Conservation (phyloP, 2,888 invertebrate genomes). For the Caenorhabditis sp. region DNA sequence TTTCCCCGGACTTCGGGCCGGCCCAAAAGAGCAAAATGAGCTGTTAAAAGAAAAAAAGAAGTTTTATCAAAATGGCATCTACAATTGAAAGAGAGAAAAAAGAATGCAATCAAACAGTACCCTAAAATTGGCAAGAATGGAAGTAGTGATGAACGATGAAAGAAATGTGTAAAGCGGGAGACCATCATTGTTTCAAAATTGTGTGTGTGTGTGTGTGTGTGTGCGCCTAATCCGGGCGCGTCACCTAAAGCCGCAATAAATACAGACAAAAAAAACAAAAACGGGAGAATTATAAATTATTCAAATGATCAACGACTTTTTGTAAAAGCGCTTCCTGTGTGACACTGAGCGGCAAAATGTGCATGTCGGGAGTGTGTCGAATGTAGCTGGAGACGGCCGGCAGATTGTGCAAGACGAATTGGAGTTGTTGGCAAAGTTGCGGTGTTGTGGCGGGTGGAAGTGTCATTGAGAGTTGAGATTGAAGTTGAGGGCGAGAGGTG, state of each 20-base stretch:
- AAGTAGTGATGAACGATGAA: not conserved
- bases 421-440: constrained; percentile 27
- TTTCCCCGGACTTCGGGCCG: too few species aligned
- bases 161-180: not conserved
- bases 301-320: constrained; percentile 18
- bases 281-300: not conserved
- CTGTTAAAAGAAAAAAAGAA: too few species aligned
- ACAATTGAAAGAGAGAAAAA: not conserved
- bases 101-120: not conserved
- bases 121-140: not conserved
- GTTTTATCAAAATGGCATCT: not conserved
- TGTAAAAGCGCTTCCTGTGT: constrained; percentile 39
- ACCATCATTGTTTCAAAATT: not conserved
- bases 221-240: too few species aligned
- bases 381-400: constrained; percentile 41
- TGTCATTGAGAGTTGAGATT: constrained; percentile 35
- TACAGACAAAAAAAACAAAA: not conserved
- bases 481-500: constrained; percentile 38
- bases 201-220: too few species aligned
- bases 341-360: constrained; percentile 44
- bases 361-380: constrained; percentile 51
- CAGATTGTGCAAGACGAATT: constrained; percentile 38
- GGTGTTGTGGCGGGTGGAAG: constrained; percentile 10
- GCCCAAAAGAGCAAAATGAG: too few species aligned
- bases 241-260: not conserved